Evolutionary conservation across 2,113 vertebrate genomes (phyloP).

Genomic region (Eudyptes chrysolophus): DNA sequence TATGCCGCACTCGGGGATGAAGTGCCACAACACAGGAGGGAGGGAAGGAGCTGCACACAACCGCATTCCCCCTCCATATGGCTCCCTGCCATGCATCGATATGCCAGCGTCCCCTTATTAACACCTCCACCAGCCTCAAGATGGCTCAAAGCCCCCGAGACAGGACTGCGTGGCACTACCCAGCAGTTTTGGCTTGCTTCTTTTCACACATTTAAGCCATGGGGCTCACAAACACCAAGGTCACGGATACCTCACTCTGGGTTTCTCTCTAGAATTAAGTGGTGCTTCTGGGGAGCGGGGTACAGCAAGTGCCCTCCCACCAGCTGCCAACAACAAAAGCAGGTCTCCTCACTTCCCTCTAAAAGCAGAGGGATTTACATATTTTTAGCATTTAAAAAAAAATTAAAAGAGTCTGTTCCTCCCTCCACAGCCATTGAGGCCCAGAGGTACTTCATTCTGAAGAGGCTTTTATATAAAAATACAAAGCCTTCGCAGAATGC

Average conservation of each 20-base stretch:
- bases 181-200: background rate
- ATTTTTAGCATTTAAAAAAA: background rate
- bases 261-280: background rate
- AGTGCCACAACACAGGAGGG: background rate
- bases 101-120: background rate
- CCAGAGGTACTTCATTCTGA: background rate
- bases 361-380: background rate
- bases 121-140: background rate
- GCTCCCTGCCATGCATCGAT: background rate
- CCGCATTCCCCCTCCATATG: rapidly evolving
- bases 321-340: background rate
- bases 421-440: background rate
- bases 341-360: background rate
- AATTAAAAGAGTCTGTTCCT: background rate
- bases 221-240: background rate
- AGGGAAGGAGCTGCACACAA: background rate
- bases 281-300: background rate
- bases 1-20: background rate
- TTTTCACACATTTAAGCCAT: background rate
- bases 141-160: background rate
- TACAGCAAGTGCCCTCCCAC: background rate
- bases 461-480: background rate
- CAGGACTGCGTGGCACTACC: background rate
- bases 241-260: rapidly evolving
- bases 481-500: background rate